A percentile compares a stretch with the other conserved stretches of the same genome.
Evolutionary conservation across 2,888 invertebrate species (phyloP).

Genomic region (Limnephilus lunatus): DNA sequence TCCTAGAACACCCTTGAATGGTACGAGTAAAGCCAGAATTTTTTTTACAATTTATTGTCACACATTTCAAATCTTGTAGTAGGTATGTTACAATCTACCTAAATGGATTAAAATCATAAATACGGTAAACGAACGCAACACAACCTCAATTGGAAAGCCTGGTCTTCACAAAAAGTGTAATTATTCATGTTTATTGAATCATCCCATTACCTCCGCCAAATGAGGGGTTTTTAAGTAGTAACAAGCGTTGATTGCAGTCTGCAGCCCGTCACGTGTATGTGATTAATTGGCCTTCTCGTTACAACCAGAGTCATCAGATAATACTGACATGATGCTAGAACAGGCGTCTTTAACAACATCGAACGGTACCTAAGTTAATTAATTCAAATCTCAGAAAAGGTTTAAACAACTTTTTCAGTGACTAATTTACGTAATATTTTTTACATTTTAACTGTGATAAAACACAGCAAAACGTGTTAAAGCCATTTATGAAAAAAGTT

Average conservation of each 20-base stretch:
- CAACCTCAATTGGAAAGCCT: background rate
- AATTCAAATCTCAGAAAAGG: background rate
- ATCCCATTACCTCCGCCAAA: constrained; percentile 12
- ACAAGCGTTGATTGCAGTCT: background rate
- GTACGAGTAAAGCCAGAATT: too few species aligned
- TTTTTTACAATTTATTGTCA: too few species aligned
- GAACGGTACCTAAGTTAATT: background rate
- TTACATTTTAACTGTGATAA: background rate
- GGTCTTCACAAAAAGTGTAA: background rate
- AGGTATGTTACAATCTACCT: too few species aligned
- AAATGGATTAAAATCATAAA: too few species aligned
- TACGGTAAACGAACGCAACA: too few species aligned
- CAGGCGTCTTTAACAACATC: background rate
- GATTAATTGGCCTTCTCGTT: background rate
- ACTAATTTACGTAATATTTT: background rate
- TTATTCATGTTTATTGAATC: background rate
- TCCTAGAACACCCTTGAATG: too few species aligned
- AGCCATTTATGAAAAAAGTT: background rate
- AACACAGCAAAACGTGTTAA: too few species aligned
- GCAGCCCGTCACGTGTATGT: background rate
- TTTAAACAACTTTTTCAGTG: background rate
- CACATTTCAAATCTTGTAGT: too few species aligned
- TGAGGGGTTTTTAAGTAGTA: background rate
- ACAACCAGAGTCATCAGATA: background rate
- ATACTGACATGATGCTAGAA: background rate